A percentile compares a stretch with the other conserved stretches of the same genome.
phyloP scores from a whole-genome alignment of 2,797 vertebrate genomes.

The Salarias fasciatus region DNA sequence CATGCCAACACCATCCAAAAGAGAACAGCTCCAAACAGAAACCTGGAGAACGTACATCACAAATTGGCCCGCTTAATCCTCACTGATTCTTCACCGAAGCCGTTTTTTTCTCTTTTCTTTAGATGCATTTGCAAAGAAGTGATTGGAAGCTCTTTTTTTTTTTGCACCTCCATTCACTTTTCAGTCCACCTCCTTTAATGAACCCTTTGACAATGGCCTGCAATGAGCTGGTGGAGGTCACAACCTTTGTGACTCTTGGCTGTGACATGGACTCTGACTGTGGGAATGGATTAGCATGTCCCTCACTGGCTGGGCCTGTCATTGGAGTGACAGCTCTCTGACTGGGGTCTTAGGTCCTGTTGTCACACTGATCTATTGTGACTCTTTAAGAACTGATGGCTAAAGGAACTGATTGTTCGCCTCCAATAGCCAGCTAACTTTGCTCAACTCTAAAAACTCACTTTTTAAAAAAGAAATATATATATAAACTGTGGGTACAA shows the following conservation, averaged over 20 bases:
- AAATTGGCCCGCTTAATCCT: constrained; percentile 53
- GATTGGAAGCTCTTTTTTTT: constrained; percentile 2
- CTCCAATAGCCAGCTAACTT: constrained; percentile 3
- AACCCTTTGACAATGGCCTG: constrained; percentile 45
- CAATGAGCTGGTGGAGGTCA: constrained; percentile 50
- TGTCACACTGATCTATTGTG: constrained; percentile 61
- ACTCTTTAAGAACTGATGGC: constrained; percentile 38
- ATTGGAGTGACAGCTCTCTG: constrained; percentile 65
- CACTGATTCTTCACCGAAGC: constrained; percentile 34
- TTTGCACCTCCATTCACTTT: constrained; percentile 17
- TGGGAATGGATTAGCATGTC: constrained; percentile 75
- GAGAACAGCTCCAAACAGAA: constrained; percentile 40
- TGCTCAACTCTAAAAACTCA: not conserved
- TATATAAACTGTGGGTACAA: too few relatives aligned
- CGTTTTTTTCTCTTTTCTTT: not conserved
- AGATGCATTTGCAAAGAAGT: constrained; percentile 38
- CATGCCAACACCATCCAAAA: constrained; percentile 57
- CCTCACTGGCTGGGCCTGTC: constrained; percentile 56
- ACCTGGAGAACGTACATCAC: constrained; percentile 40
- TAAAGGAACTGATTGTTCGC: constrained; percentile 44
- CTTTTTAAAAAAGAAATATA: too few relatives aligned
- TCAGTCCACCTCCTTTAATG: constrained; percentile 45
- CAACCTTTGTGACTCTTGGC: constrained; percentile 58
- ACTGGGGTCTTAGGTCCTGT: constrained; percentile 66
- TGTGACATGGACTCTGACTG: constrained; percentile 60